Conservation (phyloP, 1,140 invertebrate genomes). For the Tetramorium simillimum region DNA sequence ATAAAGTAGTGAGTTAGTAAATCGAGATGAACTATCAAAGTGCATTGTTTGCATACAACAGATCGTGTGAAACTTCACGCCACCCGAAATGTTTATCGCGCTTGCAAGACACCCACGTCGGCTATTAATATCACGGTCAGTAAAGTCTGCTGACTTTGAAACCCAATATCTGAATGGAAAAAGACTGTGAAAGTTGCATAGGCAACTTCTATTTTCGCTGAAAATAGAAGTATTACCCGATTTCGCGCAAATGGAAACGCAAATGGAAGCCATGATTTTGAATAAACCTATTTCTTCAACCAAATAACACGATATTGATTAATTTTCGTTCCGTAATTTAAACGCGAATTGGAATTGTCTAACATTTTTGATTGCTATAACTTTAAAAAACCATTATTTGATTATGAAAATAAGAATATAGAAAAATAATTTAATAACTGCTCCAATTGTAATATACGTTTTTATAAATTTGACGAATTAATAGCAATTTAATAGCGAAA, state of each 20-base stretch:
- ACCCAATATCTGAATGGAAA: constrained; percentile 74
- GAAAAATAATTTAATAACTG: not conserved
- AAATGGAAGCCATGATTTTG: not conserved
- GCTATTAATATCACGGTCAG: constrained; percentile 68
- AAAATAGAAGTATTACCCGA: not conserved
- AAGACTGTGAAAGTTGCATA: constrained; percentile 42
- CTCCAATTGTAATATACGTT: not conserved
- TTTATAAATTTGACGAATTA: not conserved
- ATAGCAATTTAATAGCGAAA: not conserved
- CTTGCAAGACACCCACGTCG: constrained; percentile 65
- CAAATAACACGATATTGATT: not conserved
- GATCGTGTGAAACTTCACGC: constrained; percentile 34
- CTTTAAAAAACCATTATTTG: not conserved
- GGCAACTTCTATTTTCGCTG: not conserved
- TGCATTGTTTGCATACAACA: constrained; percentile 31
- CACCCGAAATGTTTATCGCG: constrained; percentile 62
- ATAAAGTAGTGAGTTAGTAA: not conserved
- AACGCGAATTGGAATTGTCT: not conserved
- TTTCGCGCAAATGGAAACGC: not conserved
- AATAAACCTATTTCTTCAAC: not conserved
- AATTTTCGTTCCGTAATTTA: not conserved
- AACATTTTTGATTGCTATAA: not conserved
- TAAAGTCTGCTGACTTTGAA: constrained; percentile 70
- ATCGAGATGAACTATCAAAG: not conserved
- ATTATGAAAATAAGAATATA: not conserved